These are phyloP conservation scores for Drosophila oshimai DNA, from an alignment of 1,140 invertebrate genomes.

Conservation along the genomic window DNA sequence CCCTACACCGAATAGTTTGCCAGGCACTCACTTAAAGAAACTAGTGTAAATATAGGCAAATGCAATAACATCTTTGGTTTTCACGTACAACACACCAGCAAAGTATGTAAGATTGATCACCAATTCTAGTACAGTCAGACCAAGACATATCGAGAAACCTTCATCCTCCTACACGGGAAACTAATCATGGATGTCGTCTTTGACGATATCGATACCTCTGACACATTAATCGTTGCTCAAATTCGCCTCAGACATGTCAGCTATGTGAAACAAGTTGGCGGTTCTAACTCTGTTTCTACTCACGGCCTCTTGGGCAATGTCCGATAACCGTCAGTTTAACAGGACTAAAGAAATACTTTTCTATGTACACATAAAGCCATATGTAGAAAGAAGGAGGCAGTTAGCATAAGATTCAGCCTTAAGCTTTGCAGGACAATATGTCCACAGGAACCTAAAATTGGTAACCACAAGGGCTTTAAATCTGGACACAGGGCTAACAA, in stretches of 20 bases:
- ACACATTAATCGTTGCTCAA: not conserved
- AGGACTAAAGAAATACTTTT: not conserved
- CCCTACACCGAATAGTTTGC: not conserved
- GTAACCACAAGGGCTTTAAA: too few species aligned
- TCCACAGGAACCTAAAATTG: too few species aligned
- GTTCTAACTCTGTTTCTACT: slow-evolving; percentile 32
- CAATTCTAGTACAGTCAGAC: slow-evolving; percentile 13
- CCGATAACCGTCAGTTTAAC: not conserved
- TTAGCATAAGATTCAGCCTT: too few species aligned
- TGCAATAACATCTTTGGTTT: not conserved
- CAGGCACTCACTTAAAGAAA: not conserved
- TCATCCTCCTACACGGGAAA: not conserved
- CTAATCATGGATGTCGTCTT: not conserved
- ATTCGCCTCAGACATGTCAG: not conserved
- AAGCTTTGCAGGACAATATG: too few species aligned
- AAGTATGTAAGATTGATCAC: slow-evolving; percentile 2
- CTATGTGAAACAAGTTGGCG: slow-evolving; percentile 35
- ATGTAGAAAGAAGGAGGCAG: not conserved
- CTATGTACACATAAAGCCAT: slow-evolving; percentile 47
- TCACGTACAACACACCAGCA: slow-evolving; percentile 21
- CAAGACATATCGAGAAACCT: slow-evolving; percentile 8
- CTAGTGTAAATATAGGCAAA: slow-evolving; percentile 8
- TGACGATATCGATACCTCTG: not conserved
- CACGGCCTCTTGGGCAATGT: slow-evolving; percentile 1
- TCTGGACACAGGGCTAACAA: too few species aligned